These are phyloP conservation scores for Archocentrus centrarchus DNA, from an alignment of 2,113 vertebrate species.

Conservation along the genomic window DNA sequence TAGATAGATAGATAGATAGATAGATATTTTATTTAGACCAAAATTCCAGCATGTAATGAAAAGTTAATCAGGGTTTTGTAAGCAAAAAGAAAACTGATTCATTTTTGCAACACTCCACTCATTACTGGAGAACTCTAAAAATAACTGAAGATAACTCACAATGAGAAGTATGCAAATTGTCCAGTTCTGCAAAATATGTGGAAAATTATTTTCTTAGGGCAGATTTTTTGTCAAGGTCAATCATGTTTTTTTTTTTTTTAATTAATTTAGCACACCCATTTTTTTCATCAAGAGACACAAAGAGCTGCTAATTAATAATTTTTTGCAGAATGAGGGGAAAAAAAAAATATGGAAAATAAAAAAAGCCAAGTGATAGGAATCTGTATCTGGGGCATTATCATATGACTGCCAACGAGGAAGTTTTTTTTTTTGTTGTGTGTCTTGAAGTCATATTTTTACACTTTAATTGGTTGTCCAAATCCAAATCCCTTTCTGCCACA, in stretches of 20 bases:
- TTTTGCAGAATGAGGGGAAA: neutral
- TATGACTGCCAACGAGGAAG: neutral
- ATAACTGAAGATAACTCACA: neutral
- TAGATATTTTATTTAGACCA: neutral
- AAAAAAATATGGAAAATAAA: neutral
- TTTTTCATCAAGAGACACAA: neutral
- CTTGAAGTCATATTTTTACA: neutral
- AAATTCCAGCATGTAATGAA: slow-evolving; percentile 39
- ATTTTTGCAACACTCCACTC: slow-evolving; percentile 16
- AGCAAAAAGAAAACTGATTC: slow-evolving; percentile 9
- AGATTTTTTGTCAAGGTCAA: neutral
- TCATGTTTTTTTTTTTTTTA: neutral
- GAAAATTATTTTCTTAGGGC: neutral
- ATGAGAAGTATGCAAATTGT: neutral
- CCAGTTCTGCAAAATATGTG: neutral
- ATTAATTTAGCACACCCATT: neutral
- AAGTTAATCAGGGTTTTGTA: slow-evolving; percentile 26
- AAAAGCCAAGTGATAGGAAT: neutral
- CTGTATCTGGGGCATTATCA: neutral
- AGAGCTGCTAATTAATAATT: neutral
- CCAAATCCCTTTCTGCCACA: neutral
- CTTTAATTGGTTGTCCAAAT: neutral
- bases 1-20: no score
- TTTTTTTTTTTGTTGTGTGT: neutral
- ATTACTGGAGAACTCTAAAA: neutral